A percentile compares a stretch with the other conserved stretches of the same genome.
Conservation (phyloP, 2,797 vertebrate genomes). For the Leucoraja ocellata region DNA sequence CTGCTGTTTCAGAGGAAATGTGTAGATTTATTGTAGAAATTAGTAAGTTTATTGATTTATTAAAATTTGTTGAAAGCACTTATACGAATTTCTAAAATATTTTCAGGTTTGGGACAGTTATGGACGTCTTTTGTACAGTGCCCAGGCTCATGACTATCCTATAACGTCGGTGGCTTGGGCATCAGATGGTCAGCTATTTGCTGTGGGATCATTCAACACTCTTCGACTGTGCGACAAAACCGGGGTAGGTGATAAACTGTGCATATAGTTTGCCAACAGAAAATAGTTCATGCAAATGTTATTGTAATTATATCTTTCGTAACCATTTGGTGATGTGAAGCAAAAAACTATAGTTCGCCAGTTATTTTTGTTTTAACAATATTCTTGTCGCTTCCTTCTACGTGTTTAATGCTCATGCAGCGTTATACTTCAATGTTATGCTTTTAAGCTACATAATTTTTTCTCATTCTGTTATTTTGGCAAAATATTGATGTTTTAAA, state of each 20-base stretch:
- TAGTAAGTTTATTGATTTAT: neutral
- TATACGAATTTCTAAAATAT: neutral
- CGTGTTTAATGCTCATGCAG: neutral
- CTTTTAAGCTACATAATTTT: neutral
- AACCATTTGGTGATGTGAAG: neutral
- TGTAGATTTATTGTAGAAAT: neutral
- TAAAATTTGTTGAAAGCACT: neutral
- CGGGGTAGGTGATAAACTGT: conserved; percentile 70
- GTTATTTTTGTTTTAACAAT: neutral
- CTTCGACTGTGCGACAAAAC: conserved; percentile 89
- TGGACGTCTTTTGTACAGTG: conserved; percentile 72
- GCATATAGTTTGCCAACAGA: neutral
- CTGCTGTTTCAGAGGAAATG: neutral
- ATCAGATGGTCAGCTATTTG: conserved; percentile 82
- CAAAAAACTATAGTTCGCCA: no score
- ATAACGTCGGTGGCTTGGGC: conserved; percentile 86
- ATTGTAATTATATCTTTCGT: neutral
- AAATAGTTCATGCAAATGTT: neutral
- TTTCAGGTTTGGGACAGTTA: conserved; percentile 93
- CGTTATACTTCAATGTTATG: neutral
- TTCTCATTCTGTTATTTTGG: neutral
- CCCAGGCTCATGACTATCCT: conserved; percentile 75
- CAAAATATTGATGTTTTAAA: neutral
- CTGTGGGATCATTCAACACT: conserved; percentile 87
- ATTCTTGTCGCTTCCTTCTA: neutral